These are phyloP conservation scores for Dolichopus griseipennis DNA, from an alignment of 2,888 invertebrate genomes.

Conservation along the genomic window DNA sequence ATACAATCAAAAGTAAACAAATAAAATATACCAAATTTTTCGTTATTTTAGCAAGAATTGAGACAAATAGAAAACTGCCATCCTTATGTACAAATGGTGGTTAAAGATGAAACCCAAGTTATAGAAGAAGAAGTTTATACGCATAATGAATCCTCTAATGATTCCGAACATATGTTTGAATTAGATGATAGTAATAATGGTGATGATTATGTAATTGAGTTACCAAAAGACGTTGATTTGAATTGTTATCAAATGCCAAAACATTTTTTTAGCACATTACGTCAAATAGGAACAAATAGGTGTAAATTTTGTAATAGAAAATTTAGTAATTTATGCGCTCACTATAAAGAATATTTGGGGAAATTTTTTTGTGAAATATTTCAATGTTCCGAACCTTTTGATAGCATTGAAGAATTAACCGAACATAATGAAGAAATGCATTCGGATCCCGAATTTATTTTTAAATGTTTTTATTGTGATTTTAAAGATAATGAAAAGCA, in stretches of 20 bases:
- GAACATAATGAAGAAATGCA: not conserved
- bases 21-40: too few species aligned
- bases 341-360: not conserved
- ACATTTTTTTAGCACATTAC: not conserved
- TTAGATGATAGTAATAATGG: not conserved
- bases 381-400: not conserved
- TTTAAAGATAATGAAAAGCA: conserved; percentile 3
- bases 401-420: not conserved
- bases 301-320: conserved; percentile 1
- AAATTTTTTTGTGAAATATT: not conserved
- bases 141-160: not conserved
- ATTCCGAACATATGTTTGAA: not conserved
- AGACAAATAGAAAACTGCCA: too few species aligned
- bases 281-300: not conserved
- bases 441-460: not conserved
- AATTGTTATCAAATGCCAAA: not conserved
- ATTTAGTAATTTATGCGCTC: not conserved
- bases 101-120: not conserved
- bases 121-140: conserved; percentile 1
- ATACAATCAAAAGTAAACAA: not conserved
- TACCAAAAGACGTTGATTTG: not conserved
- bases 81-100: not conserved
- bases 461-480: not conserved
- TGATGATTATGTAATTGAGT: not conserved
- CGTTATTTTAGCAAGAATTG: too few species aligned